Evolutionary conservation across 2,113 vertebrate species (phyloP).

Genomic region (Euleptes europaea): DNA sequence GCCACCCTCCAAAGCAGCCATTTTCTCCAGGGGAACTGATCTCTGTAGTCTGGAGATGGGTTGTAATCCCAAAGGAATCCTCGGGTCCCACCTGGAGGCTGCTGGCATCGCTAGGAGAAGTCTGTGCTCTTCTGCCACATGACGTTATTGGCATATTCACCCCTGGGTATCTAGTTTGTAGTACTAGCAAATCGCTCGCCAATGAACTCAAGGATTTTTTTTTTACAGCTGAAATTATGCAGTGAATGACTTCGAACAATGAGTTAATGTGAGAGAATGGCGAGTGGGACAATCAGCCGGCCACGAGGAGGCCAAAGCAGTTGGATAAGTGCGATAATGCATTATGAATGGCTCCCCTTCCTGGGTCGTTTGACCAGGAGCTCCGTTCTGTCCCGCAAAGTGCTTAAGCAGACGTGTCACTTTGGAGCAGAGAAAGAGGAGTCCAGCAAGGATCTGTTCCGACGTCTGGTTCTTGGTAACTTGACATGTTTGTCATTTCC

Average conservation of each 20-base stretch:
- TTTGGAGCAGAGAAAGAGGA: constrained; percentile 65
- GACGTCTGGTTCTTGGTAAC: constrained; percentile 60
- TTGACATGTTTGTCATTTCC: constrained; percentile 63
- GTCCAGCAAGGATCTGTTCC: background rate
- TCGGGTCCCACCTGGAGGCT: too few relatives aligned
- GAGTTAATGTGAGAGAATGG: constrained; percentile 64
- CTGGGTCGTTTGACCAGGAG: constrained; percentile 61
- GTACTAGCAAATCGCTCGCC: constrained; percentile 57
- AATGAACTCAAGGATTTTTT: constrained; percentile 60
- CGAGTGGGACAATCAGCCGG: constrained; percentile 57
- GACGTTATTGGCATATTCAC: constrained; percentile 9
- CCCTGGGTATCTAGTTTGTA: constrained; percentile 34
- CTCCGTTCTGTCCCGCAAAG: constrained; percentile 64
- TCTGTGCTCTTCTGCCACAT: background rate
- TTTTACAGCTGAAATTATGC: constrained; percentile 60
- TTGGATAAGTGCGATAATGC: constrained; percentile 61
- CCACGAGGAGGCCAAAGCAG: constrained; percentile 65
- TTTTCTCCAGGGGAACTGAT: too few relatives aligned
- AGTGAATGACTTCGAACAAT: constrained; percentile 69
- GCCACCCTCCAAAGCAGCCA: too few relatives aligned
- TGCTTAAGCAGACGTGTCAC: constrained; percentile 56
- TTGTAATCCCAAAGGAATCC: too few relatives aligned
- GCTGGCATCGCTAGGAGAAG: background rate
- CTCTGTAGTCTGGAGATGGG: too few relatives aligned
- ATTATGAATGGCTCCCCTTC: constrained; percentile 67